A percentile compares a stretch with the other conserved stretches of the same genome.
Conservation (phyloP, 2,888 invertebrate species). For the Dilophus febrilis region DNA sequence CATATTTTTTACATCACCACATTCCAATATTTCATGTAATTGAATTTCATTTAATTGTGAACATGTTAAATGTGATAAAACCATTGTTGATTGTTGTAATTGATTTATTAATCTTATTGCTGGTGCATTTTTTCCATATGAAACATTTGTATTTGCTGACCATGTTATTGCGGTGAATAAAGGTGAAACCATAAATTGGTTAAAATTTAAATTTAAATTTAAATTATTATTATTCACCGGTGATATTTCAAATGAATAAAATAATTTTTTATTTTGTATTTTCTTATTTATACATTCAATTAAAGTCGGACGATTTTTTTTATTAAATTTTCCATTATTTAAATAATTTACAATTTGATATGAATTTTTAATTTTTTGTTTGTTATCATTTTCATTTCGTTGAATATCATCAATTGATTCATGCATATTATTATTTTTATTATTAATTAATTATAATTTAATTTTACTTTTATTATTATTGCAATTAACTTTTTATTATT, state of each 20-base stretch:
- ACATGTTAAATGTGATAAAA: constrained; percentile 1
- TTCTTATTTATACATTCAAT: not conserved
- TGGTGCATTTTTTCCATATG: not conserved
- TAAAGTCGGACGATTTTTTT: too few species aligned
- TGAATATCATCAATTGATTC: too few species aligned
- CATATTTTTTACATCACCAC: not conserved
- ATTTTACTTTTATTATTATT: too few species aligned
- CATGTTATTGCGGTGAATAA: constrained; percentile 3
- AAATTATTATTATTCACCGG: too few species aligned
- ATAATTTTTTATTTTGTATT: not conserved
- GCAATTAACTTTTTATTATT: too few species aligned
- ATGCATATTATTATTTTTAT: too few species aligned
- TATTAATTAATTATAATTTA: too few species aligned
- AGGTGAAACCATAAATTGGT: not conserved
- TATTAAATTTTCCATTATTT: too few species aligned
- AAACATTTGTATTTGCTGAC: not conserved
- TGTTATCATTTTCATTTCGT: too few species aligned
- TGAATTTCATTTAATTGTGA: not conserved
- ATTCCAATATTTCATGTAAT: not conserved
- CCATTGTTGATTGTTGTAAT: not conserved
- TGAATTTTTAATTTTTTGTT: too few species aligned
- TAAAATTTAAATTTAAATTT: not conserved
- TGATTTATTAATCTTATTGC: not conserved
- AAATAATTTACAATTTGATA: too few species aligned
- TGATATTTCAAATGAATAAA: constrained; percentile 3